Evolutionary conservation across 2,113 vertebrate species (phyloP), one percentile per base, ranked within the genome.

Genomic region (Scartelaos histophorus): DNA sequence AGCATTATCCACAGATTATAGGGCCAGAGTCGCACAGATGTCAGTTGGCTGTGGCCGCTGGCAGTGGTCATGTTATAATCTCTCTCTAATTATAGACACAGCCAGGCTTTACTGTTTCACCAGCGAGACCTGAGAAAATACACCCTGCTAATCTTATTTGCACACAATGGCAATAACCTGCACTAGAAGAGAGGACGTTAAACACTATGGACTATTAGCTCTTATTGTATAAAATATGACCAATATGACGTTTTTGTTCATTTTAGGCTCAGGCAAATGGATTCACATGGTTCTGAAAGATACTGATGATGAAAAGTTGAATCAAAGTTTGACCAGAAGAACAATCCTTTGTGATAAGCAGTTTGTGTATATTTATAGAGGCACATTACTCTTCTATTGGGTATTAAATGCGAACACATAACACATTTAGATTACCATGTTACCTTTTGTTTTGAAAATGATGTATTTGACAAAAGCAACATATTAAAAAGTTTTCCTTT

Each of bases 51-150:
- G 35, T 83, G 82, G 76, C 69, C 70, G 13, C 38, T 92, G 91
- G 87, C 88, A 85, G 66, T 82, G 82, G 81, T 82, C 69, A 82
- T 68, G 66, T 79, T 58, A 82, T 90, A 91, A 90, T 92, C 90
- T 90, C 85, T 80, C 84, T 83, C 87, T 91, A 91, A 92, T 92
- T 89, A 92, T 90, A 92, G 80, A 88, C 90, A 92, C 90, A 90
- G 91, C 87, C 85, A 85, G 84, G 89, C 88, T 87, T 58, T 89
- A 87, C 85, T 84, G 86, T 90, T 89, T 90, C 82, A 86, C 76
- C 79, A 85, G 81, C 76, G 87, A 91, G 83, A 90, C 90, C 91
- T 92, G 90, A 87, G 87, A 92, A 92, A 92, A 92, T 90, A 90
- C 81, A 88, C 83, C 75, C 80, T 80, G 83, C 88, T 92, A 92